Base-by-base conservation (phyloP, 2,113 vertebrate species). In the Toxotes jaculatrix region DNA sequence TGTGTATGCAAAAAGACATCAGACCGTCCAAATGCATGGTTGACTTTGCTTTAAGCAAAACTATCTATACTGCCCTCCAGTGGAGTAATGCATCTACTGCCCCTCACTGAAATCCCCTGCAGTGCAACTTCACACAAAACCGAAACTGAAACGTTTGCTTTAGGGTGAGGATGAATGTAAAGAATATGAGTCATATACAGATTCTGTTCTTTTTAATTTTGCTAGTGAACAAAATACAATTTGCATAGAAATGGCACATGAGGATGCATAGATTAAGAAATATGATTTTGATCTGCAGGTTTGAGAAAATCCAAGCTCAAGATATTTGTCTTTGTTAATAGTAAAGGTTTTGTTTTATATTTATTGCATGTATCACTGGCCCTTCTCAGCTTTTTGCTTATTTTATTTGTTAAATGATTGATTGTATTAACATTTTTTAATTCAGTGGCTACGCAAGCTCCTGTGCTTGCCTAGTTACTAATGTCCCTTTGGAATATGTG, bases 11-110 rank as follows among this genome's bases (percentile, higher is more conserved):
- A 62, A 61, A 56, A 21, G 4, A 38, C 27, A 32, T 27, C 4
- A 23, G 31, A 12, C 49, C 55, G 13, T n/a, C 4, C 45, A 49
- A 14, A 45, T 2, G 3, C 57, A 40, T 0, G 14, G 4, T 11
- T 19, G 53, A 10, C 34, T 53, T 51, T 17, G 27, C 17, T 47
- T 62, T 32, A 55, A 21, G 4, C 11, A 17, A 19, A 31, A 9
- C 38, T 16, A 72, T 40, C 77, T 83, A n/a, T 84, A 53, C 83
- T 86, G 82, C 86, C 83, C 80, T 77, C 93, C 66, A 66, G 84
- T 89, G 92, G 91, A 68, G 5, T 0, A 23, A 45, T 1, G 2
- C 4, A 27, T 4, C 0, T 4, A 45, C 21, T 45, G 63, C 7
- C 7, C 3, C 47, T 47, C 13, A 38, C 13, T 59, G 36, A 59